phyloP scores from a whole-genome alignment of 2,888 invertebrate species.

The Hololepta plana region DNA sequence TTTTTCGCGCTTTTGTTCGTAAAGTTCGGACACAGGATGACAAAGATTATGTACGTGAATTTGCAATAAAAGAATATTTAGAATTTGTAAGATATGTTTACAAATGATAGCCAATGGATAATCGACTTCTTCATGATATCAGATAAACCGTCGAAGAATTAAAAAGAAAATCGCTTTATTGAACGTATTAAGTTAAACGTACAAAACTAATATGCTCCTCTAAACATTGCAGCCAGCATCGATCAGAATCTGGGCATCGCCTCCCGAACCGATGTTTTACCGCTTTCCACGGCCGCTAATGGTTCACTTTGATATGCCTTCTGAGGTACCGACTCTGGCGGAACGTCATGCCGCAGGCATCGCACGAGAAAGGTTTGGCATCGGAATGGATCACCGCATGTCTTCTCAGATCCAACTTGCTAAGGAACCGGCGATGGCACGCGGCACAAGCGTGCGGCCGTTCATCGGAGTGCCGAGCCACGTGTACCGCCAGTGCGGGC shows the following conservation, averaged over 20 bases:
- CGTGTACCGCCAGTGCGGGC: slow-evolving; percentile 35
- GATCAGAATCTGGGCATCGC: background rate
- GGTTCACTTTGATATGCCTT: slow-evolving; percentile 31
- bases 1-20: too few relatives aligned
- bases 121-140: too few relatives aligned
- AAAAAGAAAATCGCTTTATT: too few relatives aligned
- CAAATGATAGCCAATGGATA: too few relatives aligned
- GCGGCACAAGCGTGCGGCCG: slow-evolving; percentile 38
- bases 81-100: too few relatives aligned
- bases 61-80: too few relatives aligned
- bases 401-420: slow-evolving; percentile 37
- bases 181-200: too few relatives aligned
- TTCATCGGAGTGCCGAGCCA: slow-evolving; percentile 41
- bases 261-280: background rate
- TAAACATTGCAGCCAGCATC: too few relatives aligned
- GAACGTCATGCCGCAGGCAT: slow-evolving; percentile 27
- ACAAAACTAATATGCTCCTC: too few relatives aligned
- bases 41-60: too few relatives aligned
- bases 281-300: slow-evolving; percentile 10
- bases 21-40: too few relatives aligned
- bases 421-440: slow-evolving; percentile 38
- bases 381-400: slow-evolving; percentile 35
- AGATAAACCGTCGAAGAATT: too few relatives aligned
- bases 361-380: slow-evolving; percentile 31
- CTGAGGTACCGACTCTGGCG: slow-evolving; percentile 33